phyloP scores from a whole-genome alignment of 2,797 vertebrate species.

The Pangasius larnaudii region DNA sequence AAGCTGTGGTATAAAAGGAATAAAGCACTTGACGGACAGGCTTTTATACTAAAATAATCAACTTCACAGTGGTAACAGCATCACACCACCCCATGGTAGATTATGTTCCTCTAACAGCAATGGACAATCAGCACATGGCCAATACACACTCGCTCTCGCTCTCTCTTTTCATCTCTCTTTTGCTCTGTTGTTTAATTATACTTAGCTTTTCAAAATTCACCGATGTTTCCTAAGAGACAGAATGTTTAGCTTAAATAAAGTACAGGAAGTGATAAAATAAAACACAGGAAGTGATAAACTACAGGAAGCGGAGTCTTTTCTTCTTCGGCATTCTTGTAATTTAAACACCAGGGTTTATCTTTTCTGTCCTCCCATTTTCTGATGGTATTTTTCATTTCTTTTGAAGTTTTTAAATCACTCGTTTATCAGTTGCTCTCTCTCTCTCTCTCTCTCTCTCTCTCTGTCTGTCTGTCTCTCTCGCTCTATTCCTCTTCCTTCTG shows the following conservation, averaged over 20 bases:
- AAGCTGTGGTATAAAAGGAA: neutral
- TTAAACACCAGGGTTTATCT: neutral
- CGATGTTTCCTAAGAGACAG: neutral
- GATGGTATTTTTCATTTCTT: neutral
- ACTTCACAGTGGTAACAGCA: neutral
- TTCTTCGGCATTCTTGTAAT: conserved; percentile 8
- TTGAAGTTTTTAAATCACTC: neutral
- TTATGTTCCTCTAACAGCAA: neutral
- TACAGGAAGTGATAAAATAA: conserved; percentile 27
- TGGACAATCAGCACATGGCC: neutral
- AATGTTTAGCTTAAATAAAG: conserved; percentile 26
- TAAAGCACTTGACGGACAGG: neutral
- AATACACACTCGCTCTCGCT: neutral
- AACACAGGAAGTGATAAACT: conserved; percentile 30
- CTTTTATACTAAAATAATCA: neutral
- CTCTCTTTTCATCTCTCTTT: neutral
- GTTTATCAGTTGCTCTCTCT: neutral
- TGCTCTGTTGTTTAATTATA: neutral
- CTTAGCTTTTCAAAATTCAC: neutral
- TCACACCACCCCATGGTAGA: neutral
- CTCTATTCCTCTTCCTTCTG: neutral
- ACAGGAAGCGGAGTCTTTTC: conserved; percentile 7
- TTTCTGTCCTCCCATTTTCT: conserved; percentile 4
- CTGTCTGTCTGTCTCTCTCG: neutral
- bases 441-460: neutral